Evolutionary conservation across 2,888 invertebrate genomes (phyloP).

Genomic region (Cheilosia variabilis): DNA sequence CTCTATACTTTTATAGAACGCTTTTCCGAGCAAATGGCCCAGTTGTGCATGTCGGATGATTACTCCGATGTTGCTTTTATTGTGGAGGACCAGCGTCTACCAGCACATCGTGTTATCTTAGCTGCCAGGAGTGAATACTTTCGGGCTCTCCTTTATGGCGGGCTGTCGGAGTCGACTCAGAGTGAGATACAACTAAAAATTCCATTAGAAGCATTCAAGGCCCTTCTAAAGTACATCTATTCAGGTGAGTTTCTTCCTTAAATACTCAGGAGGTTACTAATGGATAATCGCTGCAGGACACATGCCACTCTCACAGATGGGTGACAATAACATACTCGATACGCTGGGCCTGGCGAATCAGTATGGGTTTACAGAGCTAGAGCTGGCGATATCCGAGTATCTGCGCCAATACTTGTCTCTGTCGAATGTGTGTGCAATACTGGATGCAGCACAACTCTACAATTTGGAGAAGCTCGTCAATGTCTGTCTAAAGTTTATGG

Average conservation of each 20-base stretch:
- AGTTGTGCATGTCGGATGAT: conserved; percentile 92
- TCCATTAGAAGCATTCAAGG: conserved; percentile 92
- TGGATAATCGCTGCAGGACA: conserved; percentile 84
- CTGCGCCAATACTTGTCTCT: conserved; percentile 93
- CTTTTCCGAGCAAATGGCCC: conserved; percentile 93
- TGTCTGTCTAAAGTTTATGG: conserved; percentile 95
- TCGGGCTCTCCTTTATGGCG: conserved; percentile 91
- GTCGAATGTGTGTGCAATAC: conserved; percentile 96
- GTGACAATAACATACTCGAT: conserved; percentile 89
- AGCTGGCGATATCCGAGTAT: conserved; percentile 96
- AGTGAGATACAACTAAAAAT: conserved; percentile 94
- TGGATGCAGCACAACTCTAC: conserved; percentile 93
- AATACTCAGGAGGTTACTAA: conserved; percentile 67
- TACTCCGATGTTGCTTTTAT: conserved; percentile 95
- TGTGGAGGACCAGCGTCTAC: conserved; percentile 88
- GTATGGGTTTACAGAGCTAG: conserved; percentile 96
- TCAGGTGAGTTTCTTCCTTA: conserved; percentile 86
- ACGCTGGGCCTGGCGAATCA: conserved; percentile 95
- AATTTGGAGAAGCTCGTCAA: conserved; percentile 87
- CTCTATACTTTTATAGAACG: conserved; percentile 84
- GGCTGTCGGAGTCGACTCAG: conserved; percentile 90
- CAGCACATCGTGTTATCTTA: conserved; percentile 89
- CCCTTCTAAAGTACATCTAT: conserved; percentile 97
- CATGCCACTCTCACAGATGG: conserved; percentile 87
- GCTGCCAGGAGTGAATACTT: conserved; percentile 99